These are phyloP conservation scores for Solen grandis DNA, from an alignment of 1,140 invertebrate genomes.

Conservation along the genomic window DNA sequence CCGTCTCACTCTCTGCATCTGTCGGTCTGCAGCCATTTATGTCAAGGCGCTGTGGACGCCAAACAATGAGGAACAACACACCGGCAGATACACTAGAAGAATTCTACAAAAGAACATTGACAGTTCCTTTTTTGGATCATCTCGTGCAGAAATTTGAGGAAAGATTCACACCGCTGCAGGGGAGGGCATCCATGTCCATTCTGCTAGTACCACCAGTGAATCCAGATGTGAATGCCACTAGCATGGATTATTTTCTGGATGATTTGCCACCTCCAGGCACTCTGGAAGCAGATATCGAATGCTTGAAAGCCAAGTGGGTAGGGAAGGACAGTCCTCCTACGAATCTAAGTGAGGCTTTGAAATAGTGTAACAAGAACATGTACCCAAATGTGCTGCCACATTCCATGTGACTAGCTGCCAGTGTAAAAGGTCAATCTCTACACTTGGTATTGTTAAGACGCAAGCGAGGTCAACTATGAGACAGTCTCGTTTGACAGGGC, in stretches of 20 bases:
- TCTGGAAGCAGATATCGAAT: not conserved
- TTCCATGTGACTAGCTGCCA: constrained; percentile 1
- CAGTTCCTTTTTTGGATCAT: constrained; percentile 18
- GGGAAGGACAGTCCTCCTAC: not conserved
- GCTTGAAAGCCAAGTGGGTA: not conserved
- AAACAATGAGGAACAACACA: constrained; percentile 1
- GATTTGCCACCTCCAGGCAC: not conserved
- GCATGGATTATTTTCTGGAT: not conserved
- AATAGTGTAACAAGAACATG: not conserved
- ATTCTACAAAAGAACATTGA: constrained; percentile 7
- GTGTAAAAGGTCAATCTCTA: constrained; percentile 1
- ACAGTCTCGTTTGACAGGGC: not conserved
- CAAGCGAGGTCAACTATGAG: not conserved
- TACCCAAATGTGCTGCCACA: constrained; percentile 4
- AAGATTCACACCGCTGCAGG: constrained; percentile 17
- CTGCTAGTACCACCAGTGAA: not conserved
- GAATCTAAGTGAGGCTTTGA: not conserved
- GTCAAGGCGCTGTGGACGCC: constrained; percentile 17
- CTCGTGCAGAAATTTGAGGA: not conserved
- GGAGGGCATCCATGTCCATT: not conserved
- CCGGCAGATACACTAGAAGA: not conserved
- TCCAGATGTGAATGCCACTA: not conserved
- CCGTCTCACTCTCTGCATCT: not conserved
- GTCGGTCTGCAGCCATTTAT: not conserved
- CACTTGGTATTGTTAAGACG: not conserved